phyloP scores from a whole-genome alignment of 2,113 vertebrate species.

The Pterocles burchelli region DNA sequence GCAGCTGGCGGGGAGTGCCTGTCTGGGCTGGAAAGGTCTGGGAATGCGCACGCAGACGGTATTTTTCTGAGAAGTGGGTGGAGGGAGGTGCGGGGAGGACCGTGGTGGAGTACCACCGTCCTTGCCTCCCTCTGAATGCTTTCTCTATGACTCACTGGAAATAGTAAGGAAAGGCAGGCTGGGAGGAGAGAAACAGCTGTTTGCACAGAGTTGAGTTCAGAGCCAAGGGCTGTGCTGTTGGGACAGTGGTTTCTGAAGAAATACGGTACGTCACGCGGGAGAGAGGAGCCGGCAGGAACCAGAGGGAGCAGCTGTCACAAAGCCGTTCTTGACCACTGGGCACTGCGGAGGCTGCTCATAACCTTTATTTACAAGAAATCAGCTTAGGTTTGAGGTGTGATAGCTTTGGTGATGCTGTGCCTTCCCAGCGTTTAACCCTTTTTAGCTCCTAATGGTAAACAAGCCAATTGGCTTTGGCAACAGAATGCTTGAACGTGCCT shows the following conservation, averaged over 20 bases:
- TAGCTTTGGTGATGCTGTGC: background rate
- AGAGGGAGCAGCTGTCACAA: background rate
- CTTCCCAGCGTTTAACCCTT: background rate
- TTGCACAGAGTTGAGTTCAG: background rate
- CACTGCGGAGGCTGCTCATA: background rate
- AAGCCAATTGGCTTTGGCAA: background rate
- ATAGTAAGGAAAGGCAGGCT: constrained; percentile 53
- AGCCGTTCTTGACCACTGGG: rapidly evolving
- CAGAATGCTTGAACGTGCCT: background rate
- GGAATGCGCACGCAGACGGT: constrained; percentile 20
- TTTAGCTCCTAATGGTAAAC: background rate
- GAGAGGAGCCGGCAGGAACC: background rate
- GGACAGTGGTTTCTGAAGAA: background rate
- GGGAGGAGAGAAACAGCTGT: constrained; percentile 16
- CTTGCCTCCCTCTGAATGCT: constrained; percentile 57
- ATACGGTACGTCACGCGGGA: background rate
- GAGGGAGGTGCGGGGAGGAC: background rate
- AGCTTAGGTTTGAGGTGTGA: background rate
- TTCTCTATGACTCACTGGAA: constrained; percentile 74
- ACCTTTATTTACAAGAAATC: background rate
- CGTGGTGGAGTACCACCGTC: background rate
- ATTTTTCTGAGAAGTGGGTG: constrained; percentile 51
- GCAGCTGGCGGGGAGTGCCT: constrained; percentile 57
- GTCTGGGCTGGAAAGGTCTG: constrained; percentile 51
- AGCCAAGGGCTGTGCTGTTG: background rate